Evolutionary conservation across 1,140 invertebrate species (phyloP).

Genomic region (Limonius californicus): DNA sequence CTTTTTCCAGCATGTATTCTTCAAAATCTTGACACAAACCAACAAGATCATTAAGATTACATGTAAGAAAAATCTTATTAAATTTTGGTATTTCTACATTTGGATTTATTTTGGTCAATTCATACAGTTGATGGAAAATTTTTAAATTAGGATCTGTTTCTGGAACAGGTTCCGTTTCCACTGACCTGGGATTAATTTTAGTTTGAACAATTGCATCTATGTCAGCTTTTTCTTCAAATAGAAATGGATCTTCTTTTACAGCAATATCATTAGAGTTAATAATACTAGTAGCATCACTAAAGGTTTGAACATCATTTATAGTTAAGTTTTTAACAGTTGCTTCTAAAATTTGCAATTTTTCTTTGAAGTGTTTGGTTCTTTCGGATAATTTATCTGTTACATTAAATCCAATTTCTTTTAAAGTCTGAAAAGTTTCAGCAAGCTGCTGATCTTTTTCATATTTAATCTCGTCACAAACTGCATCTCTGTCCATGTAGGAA

Average conservation of each 20-base stretch:
- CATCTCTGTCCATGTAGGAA: slow-evolving; percentile 13
- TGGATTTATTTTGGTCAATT: slow-evolving; percentile 25
- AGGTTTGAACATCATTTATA: background rate
- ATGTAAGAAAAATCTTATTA: slow-evolving; percentile 6
- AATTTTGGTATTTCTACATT: slow-evolving; percentile 24
- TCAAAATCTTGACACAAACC: slow-evolving; percentile 24
- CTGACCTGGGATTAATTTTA: background rate
- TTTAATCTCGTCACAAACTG: background rate
- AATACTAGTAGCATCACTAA: background rate
- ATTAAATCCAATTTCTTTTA: background rate
- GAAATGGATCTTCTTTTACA: slow-evolving; percentile 3
- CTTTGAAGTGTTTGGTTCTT: background rate
- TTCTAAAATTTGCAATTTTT: slow-evolving; percentile 1
- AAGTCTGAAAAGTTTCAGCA: slow-evolving; percentile 9
- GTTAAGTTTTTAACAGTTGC: slow-evolving; percentile 1
- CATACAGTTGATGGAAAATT: slow-evolving; percentile 29
- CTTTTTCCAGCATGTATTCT: slow-evolving; percentile 15
- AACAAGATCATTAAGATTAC: slow-evolving; percentile 15
- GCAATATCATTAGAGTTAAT: background rate
- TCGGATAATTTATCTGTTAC: slow-evolving; percentile 1
- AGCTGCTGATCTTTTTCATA: slow-evolving; percentile 15
- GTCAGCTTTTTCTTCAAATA: too few species aligned
- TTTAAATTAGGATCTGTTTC: slow-evolving; percentile 19
- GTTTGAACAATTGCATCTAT: too few species aligned
- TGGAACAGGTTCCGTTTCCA: too few species aligned